Evolutionary conservation across 1,140 invertebrate genomes (phyloP).

Genomic region (Caenorhabditis briggsae): DNA sequence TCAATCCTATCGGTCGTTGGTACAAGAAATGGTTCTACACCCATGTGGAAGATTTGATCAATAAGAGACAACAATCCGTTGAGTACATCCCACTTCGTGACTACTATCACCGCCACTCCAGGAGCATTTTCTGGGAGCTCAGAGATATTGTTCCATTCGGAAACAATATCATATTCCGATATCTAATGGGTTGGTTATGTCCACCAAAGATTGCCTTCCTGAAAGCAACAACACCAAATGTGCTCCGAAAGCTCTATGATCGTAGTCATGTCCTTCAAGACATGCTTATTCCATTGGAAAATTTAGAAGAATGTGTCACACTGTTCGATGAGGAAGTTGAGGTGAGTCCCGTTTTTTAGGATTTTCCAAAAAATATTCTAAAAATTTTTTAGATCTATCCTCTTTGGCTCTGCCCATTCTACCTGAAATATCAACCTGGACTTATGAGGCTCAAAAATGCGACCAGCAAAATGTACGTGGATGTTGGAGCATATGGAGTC

Average conservation of each 20-base stretch:
- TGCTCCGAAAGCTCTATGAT: conserved; percentile 85
- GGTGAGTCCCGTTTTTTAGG: conserved; percentile 79
- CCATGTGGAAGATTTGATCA: conserved; percentile 83
- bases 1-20: conserved; percentile 85
- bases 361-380: too few species aligned
- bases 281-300: conserved; percentile 85
- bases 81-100: conserved; percentile 87
- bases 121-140: conserved; percentile 87
- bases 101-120: conserved; percentile 87
- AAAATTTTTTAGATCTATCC: conserved; percentile 88
- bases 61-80: conserved; percentile 71
- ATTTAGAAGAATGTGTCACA: conserved; percentile 82
- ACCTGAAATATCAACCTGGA: conserved; percentile 83
- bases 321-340: conserved; percentile 84
- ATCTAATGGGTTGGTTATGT: conserved; percentile 85
- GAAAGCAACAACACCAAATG: conserved; percentile 86
- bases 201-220: conserved; percentile 87
- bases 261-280: conserved; percentile 87
- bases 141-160: conserved; percentile 89
- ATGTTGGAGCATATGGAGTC: conserved; percentile 85
- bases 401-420: conserved; percentile 88
- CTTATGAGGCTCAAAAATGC: conserved; percentile 81
- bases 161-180: conserved; percentile 85
- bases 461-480: conserved; percentile 82
- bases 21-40: conserved; percentile 89